Evolutionary conservation across 2,888 invertebrate species (phyloP), one percentile per base, ranked within the genome.

Genomic region (Arge pagana): DNA sequence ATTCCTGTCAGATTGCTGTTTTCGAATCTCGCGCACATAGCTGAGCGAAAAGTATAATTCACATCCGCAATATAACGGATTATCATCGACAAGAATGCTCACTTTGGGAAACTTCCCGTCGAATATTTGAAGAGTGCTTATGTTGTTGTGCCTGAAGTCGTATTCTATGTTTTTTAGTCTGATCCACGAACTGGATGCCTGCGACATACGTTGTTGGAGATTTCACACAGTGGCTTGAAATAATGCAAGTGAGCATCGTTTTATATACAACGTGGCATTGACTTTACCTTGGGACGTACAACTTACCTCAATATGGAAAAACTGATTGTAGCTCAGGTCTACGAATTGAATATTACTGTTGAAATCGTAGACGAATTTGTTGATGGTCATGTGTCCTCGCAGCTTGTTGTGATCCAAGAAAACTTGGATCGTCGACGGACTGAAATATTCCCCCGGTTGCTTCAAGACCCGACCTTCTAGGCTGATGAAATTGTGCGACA

Each of bases 241-340:
- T n/a, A n/a, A n/a, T n/a, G n/a, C n/a, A n/a, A n/a, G n/a, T n/a
- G n/a, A n/a, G n/a, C n/a, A n/a, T n/a, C n/a, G n/a, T n/a, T n/a
- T n/a, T n/a, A 33, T 15, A 15, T 33, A 33, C 7, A 33, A 33
- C n/a, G n/a, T n/a, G n/a, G n/a, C 26, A 18, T 42, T 5, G 19
- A 6, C 8, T 30, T 18, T 30, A 15, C 13, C 31, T 30, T 30
- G 1, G 4, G 5, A 19, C n/a, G 13, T 24, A 4, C 1, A 55
- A 77, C 81, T 72, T 72, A 85, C 85, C 71, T 80, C 77, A 55
- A 86, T 64, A 33, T 64, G 54, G 28, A 73, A 64, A 40, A 93
- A 82, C n/a, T 81, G 75, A 65, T 88, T 89, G 65, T 82, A 79
- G 52, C 84, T 85, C 16, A 92, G 78, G 70, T 89, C 86, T 37